Evolutionary conservation across 2,888 invertebrate species (phyloP).

Genomic region (Sycophila texana): DNA sequence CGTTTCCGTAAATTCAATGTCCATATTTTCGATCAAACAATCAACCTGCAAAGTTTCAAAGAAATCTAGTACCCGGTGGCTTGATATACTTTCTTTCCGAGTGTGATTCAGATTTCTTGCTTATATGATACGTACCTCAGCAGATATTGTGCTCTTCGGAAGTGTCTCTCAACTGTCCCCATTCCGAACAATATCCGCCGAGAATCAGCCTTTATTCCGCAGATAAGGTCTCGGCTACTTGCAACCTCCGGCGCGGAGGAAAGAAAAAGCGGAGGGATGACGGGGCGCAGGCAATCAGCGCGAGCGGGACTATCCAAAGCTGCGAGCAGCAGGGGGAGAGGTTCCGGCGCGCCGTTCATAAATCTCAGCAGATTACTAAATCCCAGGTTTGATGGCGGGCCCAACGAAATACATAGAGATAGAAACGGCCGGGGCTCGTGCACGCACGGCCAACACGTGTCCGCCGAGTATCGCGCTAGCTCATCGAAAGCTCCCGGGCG

Average conservation of each 20-base stretch:
- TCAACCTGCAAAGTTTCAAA: no score
- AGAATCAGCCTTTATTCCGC: slow-evolving; percentile 52
- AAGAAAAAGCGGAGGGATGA: slow-evolving; percentile 28
- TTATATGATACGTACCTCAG: no score
- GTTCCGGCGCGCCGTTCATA: slow-evolving; percentile 73
- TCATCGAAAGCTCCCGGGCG: slow-evolving; percentile 74
- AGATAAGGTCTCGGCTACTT: slow-evolving; percentile 43
- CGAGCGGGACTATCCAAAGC: slow-evolving; percentile 28
- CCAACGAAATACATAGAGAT: background rate
- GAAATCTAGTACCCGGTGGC: no score
- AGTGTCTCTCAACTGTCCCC: slow-evolving; percentile 37
- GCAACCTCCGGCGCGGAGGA: background rate
- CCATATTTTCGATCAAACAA: no score
- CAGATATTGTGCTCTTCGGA: slow-evolving; percentile 9
- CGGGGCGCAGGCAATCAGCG: slow-evolving; percentile 49
- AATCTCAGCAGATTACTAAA: slow-evolving; percentile 75
- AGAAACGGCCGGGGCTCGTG: slow-evolving; percentile 55
- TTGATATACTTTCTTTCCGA: no score
- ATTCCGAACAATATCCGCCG: slow-evolving; percentile 54
- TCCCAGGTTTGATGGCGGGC: slow-evolving; percentile 74
- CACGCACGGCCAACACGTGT: slow-evolving; percentile 25
- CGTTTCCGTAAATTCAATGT: no score
- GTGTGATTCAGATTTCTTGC: no score
- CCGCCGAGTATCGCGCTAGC: slow-evolving; percentile 68
- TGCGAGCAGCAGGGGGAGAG: slow-evolving; percentile 50